Evolutionary conservation across 2,113 vertebrate species (phyloP).

Genomic region (Cyphomyrus plagiostoma): DNA sequence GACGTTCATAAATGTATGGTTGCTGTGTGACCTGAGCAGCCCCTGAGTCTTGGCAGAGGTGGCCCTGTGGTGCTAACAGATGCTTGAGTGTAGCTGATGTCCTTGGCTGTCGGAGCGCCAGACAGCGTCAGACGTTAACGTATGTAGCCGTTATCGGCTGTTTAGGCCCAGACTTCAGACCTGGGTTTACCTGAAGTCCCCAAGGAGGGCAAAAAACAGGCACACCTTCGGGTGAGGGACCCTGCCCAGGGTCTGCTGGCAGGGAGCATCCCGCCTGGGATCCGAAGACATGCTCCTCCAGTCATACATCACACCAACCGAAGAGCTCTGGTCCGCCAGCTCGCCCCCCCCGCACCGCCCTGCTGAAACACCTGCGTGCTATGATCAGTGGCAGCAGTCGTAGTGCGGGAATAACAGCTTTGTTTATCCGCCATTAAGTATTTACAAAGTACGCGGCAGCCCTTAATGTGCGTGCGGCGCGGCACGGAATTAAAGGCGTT

Average conservation of each 20-base stretch:
- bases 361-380: not conserved
- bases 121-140: not conserved
- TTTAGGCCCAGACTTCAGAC: not conserved
- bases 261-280: not conserved
- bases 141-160: not conserved
- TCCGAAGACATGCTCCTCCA: not conserved
- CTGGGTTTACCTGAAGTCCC: not conserved
- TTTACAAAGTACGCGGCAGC: conserved; percentile 2
- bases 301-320: not conserved
- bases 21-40: not conserved
- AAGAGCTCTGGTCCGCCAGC: not conserved
- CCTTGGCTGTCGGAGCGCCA: not conserved
- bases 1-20: not conserved
- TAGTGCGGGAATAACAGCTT: not conserved
- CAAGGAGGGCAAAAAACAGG: conserved; percentile 40
- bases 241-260: conserved; percentile 26
- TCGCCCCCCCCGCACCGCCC: not conserved
- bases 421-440: conserved; percentile 13
- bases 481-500: not conserved
- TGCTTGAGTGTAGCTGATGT: not conserved
- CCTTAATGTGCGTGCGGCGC: conserved; percentile 23
- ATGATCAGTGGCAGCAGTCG: not conserved
- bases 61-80: not conserved
- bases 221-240: conserved; percentile 44
- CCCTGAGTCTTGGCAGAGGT: not conserved